Evolutionary conservation across 2,888 invertebrate genomes (phyloP), one percentile per base, ranked within the genome.

Genomic region (Chrysolina americana): DNA sequence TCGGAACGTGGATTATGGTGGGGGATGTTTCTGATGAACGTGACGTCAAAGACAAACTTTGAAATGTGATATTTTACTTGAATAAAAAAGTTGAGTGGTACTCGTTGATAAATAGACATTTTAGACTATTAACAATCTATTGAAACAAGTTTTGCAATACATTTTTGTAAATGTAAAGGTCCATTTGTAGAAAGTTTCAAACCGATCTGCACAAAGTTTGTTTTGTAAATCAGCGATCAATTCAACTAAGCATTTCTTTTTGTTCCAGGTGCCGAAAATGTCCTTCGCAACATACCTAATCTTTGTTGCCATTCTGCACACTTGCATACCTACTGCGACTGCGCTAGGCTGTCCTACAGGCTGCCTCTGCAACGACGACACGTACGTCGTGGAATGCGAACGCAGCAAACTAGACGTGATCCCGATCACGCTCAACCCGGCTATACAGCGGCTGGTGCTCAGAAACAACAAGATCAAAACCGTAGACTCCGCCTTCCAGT

Each of bases 401-500:
- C 94, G 93, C 85, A 95, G 95, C 85, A 94, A 94, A 81, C 90
- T 97, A 76, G 96, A 96, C 89, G 95, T 96, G 70, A 92, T 97
- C 76, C 97, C 97, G 76, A 97, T 97, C 84, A 95, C 96, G 2
- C 90, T 97, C 78, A 97, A 97, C 89, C 98, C 98, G 53, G 94
- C 95, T 83, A 95, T 96, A 78, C 95, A 95, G 86, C 91, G 95
- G 70, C 91, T 96, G 83, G 94, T 95, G 81, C 92, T 96, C 77
- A 93, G 94, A 83, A 95, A 94, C 87, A 96, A 96, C 87, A 93
- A 94, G 84, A 96, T 96, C 83, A 95, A 95, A 87, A 95, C 94
- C 17, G 94, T 96, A 80, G 96, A 96, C 87, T 95, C 95, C 65
- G 95, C 95, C 28, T 94, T 96, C 88, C 95, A 95, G 86, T 96